A percentile compares a stretch with the other conserved stretches of the same genome.
These are phyloP conservation scores for Enteromius viviparus DNA, from an alignment of 2,797 vertebrate genomes.

Conservation along the genomic window DNA sequence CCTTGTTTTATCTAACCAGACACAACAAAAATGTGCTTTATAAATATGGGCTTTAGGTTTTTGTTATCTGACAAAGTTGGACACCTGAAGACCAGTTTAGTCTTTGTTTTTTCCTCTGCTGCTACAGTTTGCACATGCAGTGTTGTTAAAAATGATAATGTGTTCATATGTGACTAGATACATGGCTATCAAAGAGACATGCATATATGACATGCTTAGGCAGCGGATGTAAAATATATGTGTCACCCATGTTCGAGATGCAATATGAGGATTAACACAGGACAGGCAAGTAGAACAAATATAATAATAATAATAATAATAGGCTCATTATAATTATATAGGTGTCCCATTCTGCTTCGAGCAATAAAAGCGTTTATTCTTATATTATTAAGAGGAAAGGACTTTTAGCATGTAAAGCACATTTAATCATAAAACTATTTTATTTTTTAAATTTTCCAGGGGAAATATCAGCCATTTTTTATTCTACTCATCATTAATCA, in stretches of 20 bases:
- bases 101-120: neutral
- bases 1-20: neutral
- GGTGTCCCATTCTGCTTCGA: neutral
- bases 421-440: neutral
- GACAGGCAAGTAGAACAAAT: neutral
- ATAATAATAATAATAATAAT: no score
- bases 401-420: neutral
- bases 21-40: neutral
- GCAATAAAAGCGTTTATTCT: neutral
- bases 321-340: neutral
- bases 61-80: neutral
- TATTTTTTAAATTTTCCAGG: neutral
- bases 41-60: neutral
- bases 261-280: neutral
- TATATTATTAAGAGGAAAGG: neutral
- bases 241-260: neutral
- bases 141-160: neutral
- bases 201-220: neutral
- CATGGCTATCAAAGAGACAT: neutral
- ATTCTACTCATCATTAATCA: neutral
- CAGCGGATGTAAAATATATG: neutral
- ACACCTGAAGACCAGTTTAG: neutral
- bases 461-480: neutral
- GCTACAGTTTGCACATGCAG: neutral
- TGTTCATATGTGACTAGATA: neutral